phyloP scores from a whole-genome alignment of 2,888 invertebrate genomes.

The Machimus rusticus region DNA sequence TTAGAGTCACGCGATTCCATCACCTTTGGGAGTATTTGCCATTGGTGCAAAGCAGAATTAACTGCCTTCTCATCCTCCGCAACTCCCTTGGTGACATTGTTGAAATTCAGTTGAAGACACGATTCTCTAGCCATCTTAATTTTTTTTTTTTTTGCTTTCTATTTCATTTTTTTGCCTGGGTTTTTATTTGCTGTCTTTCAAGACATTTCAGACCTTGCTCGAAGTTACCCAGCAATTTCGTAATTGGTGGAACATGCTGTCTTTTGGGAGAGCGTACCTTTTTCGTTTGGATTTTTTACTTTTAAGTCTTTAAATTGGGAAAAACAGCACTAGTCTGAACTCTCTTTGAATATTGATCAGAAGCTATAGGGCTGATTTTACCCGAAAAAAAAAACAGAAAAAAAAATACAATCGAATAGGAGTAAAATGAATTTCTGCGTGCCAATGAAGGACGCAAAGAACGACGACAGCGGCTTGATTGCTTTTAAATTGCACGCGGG shows the following conservation, averaged over 20 bases:
- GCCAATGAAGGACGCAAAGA: neutral
- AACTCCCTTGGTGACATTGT: neutral
- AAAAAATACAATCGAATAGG: neutral
- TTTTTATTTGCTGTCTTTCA: neutral
- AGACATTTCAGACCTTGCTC: neutral
- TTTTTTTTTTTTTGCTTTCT: neutral
- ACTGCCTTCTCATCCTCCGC: neutral
- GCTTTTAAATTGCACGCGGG: constrained; percentile 11
- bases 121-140: neutral
- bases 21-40: neutral
- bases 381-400: neutral
- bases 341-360: constrained; percentile 10
- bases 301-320: neutral
- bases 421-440: neutral
- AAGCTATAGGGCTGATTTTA: neutral
- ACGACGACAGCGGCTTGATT: neutral
- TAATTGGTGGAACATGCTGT: neutral
- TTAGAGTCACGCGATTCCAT: constrained; percentile 4
- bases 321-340: neutral
- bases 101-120: neutral
- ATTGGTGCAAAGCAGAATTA: neutral
- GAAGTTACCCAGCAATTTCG: neutral
- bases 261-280: neutral
- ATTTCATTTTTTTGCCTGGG: neutral
- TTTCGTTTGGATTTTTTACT: neutral